Conservation (phyloP, 2,888 invertebrate species). For the Masnerella sp. region DNA sequence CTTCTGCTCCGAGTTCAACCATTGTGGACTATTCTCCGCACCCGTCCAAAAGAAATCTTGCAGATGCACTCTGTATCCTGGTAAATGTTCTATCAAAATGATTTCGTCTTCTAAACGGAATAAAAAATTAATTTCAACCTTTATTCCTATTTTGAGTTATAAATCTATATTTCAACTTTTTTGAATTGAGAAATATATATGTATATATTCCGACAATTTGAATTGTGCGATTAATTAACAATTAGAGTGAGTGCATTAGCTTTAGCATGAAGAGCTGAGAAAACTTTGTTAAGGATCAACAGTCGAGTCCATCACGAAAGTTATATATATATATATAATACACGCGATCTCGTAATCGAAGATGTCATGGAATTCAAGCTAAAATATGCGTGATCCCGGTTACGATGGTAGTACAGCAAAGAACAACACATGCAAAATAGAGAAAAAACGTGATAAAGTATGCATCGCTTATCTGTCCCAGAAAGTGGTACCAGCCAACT, state of each 20-base stretch:
- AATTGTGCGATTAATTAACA: no score
- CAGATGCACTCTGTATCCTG: conserved; percentile 79
- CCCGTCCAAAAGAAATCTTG: conserved; percentile 96
- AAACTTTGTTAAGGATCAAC: conserved; percentile 40
- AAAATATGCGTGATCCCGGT: conserved; percentile 38
- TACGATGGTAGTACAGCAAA: background rate
- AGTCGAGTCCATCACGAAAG: conserved; percentile 44
- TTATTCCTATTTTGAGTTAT: no score
- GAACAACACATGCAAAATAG: background rate
- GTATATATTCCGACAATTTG: no score
- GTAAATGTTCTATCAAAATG: conserved; percentile 74
- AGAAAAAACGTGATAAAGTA: background rate
- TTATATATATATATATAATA: no score
- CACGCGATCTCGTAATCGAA: conserved; percentile 70
- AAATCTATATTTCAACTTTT: no score
- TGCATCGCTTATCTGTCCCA: background rate
- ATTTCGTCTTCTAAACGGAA: conserved; percentile 73
- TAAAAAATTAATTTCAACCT: background rate
- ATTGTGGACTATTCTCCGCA: conserved; percentile 88
- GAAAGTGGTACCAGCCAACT: conserved; percentile 3
- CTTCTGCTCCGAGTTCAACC: conserved; percentile 79
- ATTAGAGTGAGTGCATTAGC: conserved; percentile 29
- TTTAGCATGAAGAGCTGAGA: conserved; percentile 19
- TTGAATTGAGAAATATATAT: no score
- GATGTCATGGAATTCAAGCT: conserved; percentile 65